phyloP scores from a whole-genome alignment of 2,797 vertebrate species.

The Erpetoichthys calabaricus region DNA sequence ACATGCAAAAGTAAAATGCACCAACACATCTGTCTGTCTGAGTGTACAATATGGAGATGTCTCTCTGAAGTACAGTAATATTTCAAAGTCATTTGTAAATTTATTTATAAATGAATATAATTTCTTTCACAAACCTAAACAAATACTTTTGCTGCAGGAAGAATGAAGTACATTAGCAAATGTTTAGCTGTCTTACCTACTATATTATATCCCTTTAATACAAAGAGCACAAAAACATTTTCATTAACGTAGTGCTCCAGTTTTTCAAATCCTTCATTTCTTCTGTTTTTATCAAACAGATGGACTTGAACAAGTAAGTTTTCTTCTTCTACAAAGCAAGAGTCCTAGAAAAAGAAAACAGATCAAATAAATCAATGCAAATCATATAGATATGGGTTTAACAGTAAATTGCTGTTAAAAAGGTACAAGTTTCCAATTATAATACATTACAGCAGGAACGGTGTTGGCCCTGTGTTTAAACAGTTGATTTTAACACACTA shows the following conservation, averaged over 20 bases:
- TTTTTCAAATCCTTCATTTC: constrained; percentile 73
- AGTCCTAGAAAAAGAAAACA: constrained; percentile 40
- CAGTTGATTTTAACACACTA: no score
- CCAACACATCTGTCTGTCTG: no score
- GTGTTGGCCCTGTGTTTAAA: no score
- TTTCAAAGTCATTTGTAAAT: no score
- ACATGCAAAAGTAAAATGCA: no score
- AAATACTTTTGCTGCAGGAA: constrained; percentile 1
- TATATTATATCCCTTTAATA: constrained; percentile 46
- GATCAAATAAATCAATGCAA: background rate
- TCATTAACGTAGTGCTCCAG: constrained; percentile 83
- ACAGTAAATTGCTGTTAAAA: constrained; percentile 2
- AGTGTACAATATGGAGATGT: no score
- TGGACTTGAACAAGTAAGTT: constrained; percentile 73
- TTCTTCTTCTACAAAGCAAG: constrained; percentile 50
- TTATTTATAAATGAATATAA: no score
- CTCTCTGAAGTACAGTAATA: no score
- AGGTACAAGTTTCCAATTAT: no score
- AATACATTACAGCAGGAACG: no score
- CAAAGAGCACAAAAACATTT: constrained; percentile 80
- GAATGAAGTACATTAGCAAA: background rate
- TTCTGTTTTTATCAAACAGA: constrained; percentile 67
- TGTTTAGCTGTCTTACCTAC: constrained; percentile 35
- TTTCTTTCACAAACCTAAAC: no score
- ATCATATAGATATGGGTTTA: background rate